phyloP scores from a whole-genome alignment of 2,888 invertebrate genomes.

The Aphodius sticticus region DNA sequence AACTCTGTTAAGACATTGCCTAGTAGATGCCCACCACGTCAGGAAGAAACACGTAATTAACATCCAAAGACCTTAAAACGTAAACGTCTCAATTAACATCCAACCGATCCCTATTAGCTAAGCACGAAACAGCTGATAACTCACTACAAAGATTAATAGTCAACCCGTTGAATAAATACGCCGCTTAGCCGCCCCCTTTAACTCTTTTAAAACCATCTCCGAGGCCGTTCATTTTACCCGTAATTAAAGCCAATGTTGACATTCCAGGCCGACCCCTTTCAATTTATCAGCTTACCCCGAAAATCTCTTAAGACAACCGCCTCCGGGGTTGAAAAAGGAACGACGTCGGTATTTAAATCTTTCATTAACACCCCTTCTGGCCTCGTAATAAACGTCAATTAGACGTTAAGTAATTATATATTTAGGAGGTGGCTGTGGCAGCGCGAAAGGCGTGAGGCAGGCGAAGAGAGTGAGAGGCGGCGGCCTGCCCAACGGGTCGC shows the following conservation, averaged over 20 bases:
- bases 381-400: slow-evolving; percentile 60
- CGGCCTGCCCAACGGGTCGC: slow-evolving; percentile 50
- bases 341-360: slow-evolving; percentile 56
- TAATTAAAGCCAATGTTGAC: slow-evolving; percentile 53
- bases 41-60: not conserved
- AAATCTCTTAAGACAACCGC: slow-evolving; percentile 54
- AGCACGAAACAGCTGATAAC: not conserved
- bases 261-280: slow-evolving; percentile 53
- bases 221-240: slow-evolving; percentile 39
- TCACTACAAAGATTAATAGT: not conserved
- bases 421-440: slow-evolving; percentile 50
- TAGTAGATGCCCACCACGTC: no score
- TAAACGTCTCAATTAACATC: not conserved
- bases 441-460: slow-evolving; percentile 51
- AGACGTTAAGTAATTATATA: slow-evolving; percentile 59
- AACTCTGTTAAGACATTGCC: no score
- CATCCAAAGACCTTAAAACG: not conserved
- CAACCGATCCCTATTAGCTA: not conserved
- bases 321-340: slow-evolving; percentile 51
- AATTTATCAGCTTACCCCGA: slow-evolving; percentile 55
- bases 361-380: slow-evolving; percentile 57
- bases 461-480: slow-evolving; percentile 39
- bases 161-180: not conserved
- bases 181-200: not conserved
- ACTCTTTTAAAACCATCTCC: slow-evolving; percentile 9